Base-by-base conservation (phyloP, 2,113 vertebrate species). In the Campylomormyrus numenius region DNA sequence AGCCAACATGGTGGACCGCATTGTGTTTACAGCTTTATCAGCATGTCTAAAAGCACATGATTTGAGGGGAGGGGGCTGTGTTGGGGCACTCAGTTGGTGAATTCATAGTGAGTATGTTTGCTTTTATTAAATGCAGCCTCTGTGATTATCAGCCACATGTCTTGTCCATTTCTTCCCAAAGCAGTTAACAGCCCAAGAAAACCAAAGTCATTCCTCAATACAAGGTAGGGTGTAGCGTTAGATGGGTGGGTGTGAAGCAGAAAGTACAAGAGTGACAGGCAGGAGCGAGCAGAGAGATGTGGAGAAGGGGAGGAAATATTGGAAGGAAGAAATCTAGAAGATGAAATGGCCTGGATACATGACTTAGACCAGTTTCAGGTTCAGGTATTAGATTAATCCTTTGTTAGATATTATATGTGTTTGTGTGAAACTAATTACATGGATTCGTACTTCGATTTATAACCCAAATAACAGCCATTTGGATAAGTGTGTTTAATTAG, bases 91-190 rank as follows among this genome's bases (percentile, higher is more conserved):
- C 27, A 17, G 50, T 19, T 80, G 46, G 85, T 90, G 91, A 87
- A 62, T 89, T n/a, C 91, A 88, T 90, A 89, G 87, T 87, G 85
- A 91, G 62, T 89, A 84, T 11, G 10, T 90, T 89, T 70, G 87
- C 91, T 91, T 90, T 83, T 90, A 85, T 90, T 83, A 80, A 70
- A 90, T 62, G 89, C 88, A 90, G 89, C 58, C 85, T 90, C 62
- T 53, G 89, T 2, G 48, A 77, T 88, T 46, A 90, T 91, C 87
- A 46, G 84, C 56, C 92, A 89, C 77, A 91, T 90, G 88, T 66
- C 90, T 62, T 53, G 86, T 74, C 70, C 89, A 85, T 39, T 19
- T 15, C 87, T 89, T 9, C 8, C 77, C 66, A n/a, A 84, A n/a
- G 49, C 27, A 90, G 56, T 46, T 42, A 52, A 39, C 52, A 49